phyloP scores from a whole-genome alignment of 2,113 vertebrate genomes.

The Solea solea region DNA sequence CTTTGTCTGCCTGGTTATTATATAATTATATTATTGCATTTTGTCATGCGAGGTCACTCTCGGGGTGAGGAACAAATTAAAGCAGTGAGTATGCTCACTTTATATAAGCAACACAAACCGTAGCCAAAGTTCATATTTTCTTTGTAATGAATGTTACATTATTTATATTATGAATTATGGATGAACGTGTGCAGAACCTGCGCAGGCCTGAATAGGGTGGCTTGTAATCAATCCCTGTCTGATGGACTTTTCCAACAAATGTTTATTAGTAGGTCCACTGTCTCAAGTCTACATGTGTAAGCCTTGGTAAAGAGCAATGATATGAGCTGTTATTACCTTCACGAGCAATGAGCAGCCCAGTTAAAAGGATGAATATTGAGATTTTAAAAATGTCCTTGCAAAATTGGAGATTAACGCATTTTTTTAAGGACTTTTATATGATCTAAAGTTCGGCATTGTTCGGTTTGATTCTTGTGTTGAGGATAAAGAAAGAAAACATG shows the following conservation, averaged over 20 bases:
- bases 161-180: slow-evolving; percentile 84
- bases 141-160: slow-evolving; percentile 84
- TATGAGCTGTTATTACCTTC: slow-evolving; percentile 45
- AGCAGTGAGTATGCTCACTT: slow-evolving; percentile 77
- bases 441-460: too few relatives aligned
- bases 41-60: slow-evolving; percentile 78
- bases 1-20: slow-evolving; percentile 66
- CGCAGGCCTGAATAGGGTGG: slow-evolving; percentile 58
- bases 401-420: too few relatives aligned
- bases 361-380: too few relatives aligned
- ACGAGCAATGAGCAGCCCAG: background rate
- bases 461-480: too few relatives aligned
- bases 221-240: slow-evolving; percentile 77
- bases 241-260: slow-evolving; percentile 70
- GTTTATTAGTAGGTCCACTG: slow-evolving; percentile 67
- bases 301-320: slow-evolving; percentile 23
- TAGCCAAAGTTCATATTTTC: slow-evolving; percentile 81
- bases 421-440: too few relatives aligned
- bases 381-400: too few relatives aligned
- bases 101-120: slow-evolving; percentile 74
- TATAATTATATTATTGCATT: slow-evolving; percentile 80
- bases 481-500: too few relatives aligned
- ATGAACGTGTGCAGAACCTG: slow-evolving; percentile 74
- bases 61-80: slow-evolving; percentile 82
- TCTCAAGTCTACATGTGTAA: slow-evolving; percentile 33